Percentiles rank a stretch among this genome's conserved stretches.
These are phyloP conservation scores for Trachythela sp. DNA, from an alignment of 64 coral and sea anemone species.

Conservation along the genomic window DNA sequence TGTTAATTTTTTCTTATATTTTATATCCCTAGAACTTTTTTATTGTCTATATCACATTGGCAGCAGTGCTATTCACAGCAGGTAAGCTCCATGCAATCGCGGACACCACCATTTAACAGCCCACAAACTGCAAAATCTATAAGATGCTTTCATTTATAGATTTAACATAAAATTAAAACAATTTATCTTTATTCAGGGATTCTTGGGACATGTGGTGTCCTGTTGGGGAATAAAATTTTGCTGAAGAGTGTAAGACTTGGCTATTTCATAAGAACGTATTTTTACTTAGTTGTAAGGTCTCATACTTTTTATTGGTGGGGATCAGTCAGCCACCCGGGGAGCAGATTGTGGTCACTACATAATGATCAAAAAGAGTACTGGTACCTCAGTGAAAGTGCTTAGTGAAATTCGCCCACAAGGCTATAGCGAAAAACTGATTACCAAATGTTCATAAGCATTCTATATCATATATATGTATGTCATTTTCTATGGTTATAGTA, in stretches of 20 bases:
- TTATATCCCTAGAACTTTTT: not conserved
- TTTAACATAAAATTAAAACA: not conserved
- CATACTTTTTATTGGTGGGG: not conserved
- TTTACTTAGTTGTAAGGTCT: too few species aligned
- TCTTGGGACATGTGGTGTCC: not conserved
- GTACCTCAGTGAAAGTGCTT: too few species aligned
- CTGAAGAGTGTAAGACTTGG: not conserved
- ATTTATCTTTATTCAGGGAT: not conserved
- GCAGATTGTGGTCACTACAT: too few species aligned
- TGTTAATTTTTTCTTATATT: not conserved
- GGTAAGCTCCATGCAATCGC: not conserved
- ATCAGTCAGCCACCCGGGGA: too few species aligned
- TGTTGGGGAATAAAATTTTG: not conserved
- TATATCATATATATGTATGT: not conserved
- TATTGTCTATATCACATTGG: not conserved
- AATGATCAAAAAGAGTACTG: too few species aligned
- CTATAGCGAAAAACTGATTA: not conserved
- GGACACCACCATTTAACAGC: not conserved
- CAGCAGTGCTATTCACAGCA: constrained; percentile 7
- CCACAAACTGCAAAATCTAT: too few species aligned
- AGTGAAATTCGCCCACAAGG: too few species aligned
- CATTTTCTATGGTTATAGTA: not conserved
- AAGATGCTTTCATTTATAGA: too few species aligned
- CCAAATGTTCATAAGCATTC: too few species aligned
- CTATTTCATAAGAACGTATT: too few species aligned